Evolutionary conservation across 2,113 vertebrate species (phyloP).

Genomic region (Pan paniscus): DNA sequence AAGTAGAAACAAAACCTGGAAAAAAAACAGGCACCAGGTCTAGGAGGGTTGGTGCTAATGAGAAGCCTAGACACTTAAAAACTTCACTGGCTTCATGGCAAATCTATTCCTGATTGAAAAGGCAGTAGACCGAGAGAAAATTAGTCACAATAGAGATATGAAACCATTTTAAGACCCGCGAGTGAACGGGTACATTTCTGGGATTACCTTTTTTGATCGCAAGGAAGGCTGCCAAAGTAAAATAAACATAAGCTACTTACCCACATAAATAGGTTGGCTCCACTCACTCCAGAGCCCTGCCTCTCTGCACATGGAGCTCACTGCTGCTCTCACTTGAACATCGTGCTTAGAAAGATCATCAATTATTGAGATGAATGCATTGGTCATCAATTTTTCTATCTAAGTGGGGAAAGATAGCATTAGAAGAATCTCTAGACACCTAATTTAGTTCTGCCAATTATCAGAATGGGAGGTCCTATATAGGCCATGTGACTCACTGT

Average conservation of each 20-base stretch:
- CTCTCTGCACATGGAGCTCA: neutral
- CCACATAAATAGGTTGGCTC: constrained; percentile 68
- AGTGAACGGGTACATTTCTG: neutral
- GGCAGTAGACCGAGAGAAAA: neutral
- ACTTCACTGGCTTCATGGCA: neutral
- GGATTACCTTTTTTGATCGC: neutral
- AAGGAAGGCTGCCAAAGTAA: neutral
- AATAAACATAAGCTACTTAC: constrained; percentile 65
- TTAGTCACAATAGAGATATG: neutral
- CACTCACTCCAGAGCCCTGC: constrained; percentile 79
- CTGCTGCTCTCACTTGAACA: constrained; percentile 75
- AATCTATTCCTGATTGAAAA: neutral
- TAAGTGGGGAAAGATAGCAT: constrained; percentile 42
- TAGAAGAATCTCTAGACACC: neutral
- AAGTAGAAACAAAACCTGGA: neutral
- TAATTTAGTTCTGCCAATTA: neutral
- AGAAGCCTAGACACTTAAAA: neutral
- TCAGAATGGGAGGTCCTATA: neutral
- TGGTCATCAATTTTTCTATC: constrained; percentile 35
- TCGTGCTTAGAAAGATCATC: constrained; percentile 67
- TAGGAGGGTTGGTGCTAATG: neutral
- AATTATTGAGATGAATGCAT: neutral
- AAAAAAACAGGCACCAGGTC: neutral
- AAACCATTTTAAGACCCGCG: neutral
- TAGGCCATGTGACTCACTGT: neutral